Evolutionary conservation across 2,113 vertebrate species (phyloP).

Genomic region (Riparia riparia): DNA sequence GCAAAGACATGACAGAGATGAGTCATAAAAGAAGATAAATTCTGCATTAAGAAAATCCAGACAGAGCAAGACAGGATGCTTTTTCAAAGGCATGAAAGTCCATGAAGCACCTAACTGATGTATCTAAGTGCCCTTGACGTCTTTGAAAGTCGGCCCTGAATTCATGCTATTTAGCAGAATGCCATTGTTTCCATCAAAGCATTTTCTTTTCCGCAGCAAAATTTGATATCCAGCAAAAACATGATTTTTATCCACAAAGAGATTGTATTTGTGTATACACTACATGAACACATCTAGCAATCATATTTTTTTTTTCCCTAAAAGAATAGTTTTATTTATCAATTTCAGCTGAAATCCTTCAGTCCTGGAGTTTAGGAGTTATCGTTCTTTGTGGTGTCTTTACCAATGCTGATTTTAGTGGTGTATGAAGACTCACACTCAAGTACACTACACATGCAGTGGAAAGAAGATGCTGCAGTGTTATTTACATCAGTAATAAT

Average conservation of each 20-base stretch:
- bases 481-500: not conserved
- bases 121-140: not conserved
- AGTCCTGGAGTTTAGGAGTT: not conserved
- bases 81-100: conserved; percentile 8
- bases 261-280: not conserved
- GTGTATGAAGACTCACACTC: not conserved
- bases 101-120: not conserved
- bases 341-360: not conserved
- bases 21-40: conserved; percentile 47
- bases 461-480: not conserved
- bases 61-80: not conserved
- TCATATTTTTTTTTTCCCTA: not conserved
- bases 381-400: not conserved
- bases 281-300: not conserved
- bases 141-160: not conserved
- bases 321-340: not conserved
- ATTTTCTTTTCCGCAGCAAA: not conserved
- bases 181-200: not conserved
- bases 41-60: not conserved
- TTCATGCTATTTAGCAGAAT: not conserved
- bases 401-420: not conserved
- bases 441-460: not conserved
- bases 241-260: not conserved
- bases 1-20: not conserved
- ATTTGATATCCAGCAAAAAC: not conserved